Base-by-base conservation (phyloP, 2,797 vertebrate genomes). In the Nasua narica region DNA sequence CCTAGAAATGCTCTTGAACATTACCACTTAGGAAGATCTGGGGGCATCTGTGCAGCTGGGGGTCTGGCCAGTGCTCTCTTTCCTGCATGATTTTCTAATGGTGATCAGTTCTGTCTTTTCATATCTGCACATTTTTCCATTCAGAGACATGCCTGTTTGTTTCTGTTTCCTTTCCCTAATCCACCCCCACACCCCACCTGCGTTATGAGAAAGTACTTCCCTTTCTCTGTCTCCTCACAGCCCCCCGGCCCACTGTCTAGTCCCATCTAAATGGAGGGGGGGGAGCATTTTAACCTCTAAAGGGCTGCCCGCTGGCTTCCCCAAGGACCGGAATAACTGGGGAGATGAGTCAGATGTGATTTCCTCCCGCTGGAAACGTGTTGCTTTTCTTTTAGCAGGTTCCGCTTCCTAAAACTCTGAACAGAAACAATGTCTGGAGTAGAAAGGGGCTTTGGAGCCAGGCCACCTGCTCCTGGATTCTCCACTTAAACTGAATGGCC, bases 141-240 rank as follows among this genome's bases (percentile, higher is more conserved):
- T 25, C n/a, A 48, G 15, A 92, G 58, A 87, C 74, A 62, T 76
- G 46, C 82, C 70, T 76, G 19, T 67, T 82, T 78, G 25, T 65
- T 94, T 88, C 52, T 88, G 21, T 90, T 90, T 96, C 62, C 69
- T 83, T 82, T n/a, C 48, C n/a, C 62, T 85, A 50, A 40, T 19
- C 35, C 29, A 23, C 5, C 10, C 35, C 70, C 8, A 7, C 32
- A n/a, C n/a, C 65, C n/a, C n/a, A 32, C 65, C n/a, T 10, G 65
- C 25, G 2, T 87, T 37, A 4, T 40, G 81, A 95, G 48, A 86
- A 60, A 58, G 2, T 48, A 27, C n/a, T 78, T 84, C 40, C n/a
- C 16, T 90, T 58, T 72, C 27, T 85, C 46, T 1, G 0, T 29
- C 46, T 83, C 69, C 52, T 84, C 32, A 3, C 56, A 58, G 56